Base-by-base conservation (phyloP, 2,113 vertebrate genomes). In the Equus przewalskii region DNA sequence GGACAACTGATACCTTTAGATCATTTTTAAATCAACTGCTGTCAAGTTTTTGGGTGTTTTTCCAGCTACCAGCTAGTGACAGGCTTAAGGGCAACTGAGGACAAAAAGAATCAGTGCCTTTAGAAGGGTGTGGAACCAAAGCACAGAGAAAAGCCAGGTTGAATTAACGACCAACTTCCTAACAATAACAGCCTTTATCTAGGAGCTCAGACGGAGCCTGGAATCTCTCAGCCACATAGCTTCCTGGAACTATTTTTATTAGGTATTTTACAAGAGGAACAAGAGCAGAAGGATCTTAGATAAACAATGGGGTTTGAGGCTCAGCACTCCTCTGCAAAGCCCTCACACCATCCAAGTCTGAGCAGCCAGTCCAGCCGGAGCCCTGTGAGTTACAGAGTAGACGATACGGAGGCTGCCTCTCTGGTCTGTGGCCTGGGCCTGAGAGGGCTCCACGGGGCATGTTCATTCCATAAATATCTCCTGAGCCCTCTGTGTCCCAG, bases 161-260 rank as follows among this genome's bases (percentile, higher is more conserved):
- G 93, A 91, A 91, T 96, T 97, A 93, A 97, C 70, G 91, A 91
- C 78, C 84, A 94, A 89, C 92, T 94, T 97, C 89, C 95, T 92
- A 93, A 94, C 91, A 97, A 93, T 96, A 98, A 97, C 54, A 94
- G 85, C 78, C 94, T 97, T 96, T 97, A 97, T 96, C 96, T 94
- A 81, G 36, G 67, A 91, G 85, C 73, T 91, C 91, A 97, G 89
- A 94, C 85, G 96, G 95, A 85, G 95, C 51, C 97, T 97, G 95
- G 95, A 95, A 94, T 96, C 93, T 97, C 89, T 98, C 93, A 89
- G 93, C 89, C 85, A 86, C 91, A 62, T 67, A 91, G 96, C 36
- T 98, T 98, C 93, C 95, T 89, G 89, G 73, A 97, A 95, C 93
- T 91, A 98, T 97, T 98, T 98, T 98, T 96, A 96, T 97, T 96